phyloP scores from a whole-genome alignment of 2,113 vertebrate species.

The Aythya baeri region DNA sequence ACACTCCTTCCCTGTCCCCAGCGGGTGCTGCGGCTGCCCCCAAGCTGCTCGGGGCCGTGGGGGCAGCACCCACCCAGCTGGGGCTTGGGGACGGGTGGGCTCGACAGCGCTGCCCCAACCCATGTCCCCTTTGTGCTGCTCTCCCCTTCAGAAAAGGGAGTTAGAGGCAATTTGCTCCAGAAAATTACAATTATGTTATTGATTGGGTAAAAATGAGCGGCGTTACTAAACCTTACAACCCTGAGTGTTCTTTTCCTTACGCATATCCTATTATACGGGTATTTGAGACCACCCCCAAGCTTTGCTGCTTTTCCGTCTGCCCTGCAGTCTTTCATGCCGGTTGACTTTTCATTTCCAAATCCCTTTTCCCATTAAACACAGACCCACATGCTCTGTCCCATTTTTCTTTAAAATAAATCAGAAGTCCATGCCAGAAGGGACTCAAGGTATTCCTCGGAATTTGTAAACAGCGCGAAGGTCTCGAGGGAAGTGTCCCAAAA shows the following conservation, averaged over 20 bases:
- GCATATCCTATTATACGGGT: constrained; percentile 44
- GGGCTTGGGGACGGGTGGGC: too few species aligned
- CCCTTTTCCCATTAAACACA: constrained; percentile 78
- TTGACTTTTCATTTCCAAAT: constrained; percentile 82
- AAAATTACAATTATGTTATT: constrained; percentile 6
- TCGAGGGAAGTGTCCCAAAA: constrained; percentile 76
- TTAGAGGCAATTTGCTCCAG: neutral
- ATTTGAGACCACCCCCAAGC: constrained; percentile 72
- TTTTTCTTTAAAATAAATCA: constrained; percentile 81
- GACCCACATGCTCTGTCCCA: constrained; percentile 78
- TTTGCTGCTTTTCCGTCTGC: constrained; percentile 63
- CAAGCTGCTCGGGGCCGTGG: too few species aligned
- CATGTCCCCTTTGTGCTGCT: neutral
- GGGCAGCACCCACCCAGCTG: too few species aligned
- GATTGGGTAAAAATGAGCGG: constrained; percentile 20
- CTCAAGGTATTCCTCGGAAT: constrained; percentile 76
- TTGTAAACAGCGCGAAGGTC: constrained; percentile 77
- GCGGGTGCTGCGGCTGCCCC: too few species aligned
- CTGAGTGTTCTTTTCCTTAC: constrained; percentile 22
- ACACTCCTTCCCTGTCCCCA: too few species aligned
- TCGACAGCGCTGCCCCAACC: neutral
- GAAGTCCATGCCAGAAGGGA: constrained; percentile 65
- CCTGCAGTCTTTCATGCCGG: constrained; percentile 78
- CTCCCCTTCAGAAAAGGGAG: neutral
- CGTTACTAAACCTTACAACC: constrained; percentile 25